Base-by-base conservation (phyloP, 2,113 vertebrate genomes). In the Tautogolabrus adspersus region DNA sequence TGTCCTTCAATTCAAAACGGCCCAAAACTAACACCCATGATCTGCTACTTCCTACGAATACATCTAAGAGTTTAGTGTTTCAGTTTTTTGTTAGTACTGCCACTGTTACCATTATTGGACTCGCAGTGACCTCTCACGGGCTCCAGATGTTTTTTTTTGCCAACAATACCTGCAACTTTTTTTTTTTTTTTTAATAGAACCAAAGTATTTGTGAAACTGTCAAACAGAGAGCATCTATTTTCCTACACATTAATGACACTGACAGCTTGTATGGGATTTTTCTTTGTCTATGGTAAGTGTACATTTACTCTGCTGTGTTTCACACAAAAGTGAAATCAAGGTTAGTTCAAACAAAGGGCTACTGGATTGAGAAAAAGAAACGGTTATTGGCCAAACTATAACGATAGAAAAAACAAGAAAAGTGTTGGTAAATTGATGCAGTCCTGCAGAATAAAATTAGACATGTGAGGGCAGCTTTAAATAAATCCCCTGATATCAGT, bases 401-500 rank as follows among this genome's bases (percentile, higher is more conserved):
- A 15, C 12, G 2, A 18, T 49, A 49, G 23, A n/a, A 55, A 47
- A 65, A 63, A 66, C 10, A 42, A 42, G 40, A 42, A 11, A 42
- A 10, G 9, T 37, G 37, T 59, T 51, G 42, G 57, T 16, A 57
- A 71, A 19, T 6, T 55, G 61, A 74, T 54, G 56, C 30, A 61
- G 73, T 71, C 54, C 30, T 68, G 67, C 68, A 66, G 16, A 73
- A 77, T 22, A 63, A 72, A 54, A 68, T 10, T 8, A 72, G 16
- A 78, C 65, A 75, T 37, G 13, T 67, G 58, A 82, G 30, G 59
- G 63, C 78, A 81, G 81, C 62, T 54, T 75, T 23, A 40, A 68
- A 65, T 74, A 68, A 67, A 78, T 66, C 71, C 30, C 76, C 76
- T 77, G 84, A 86, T 82, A 68, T 75, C 44, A 21, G 30, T 66